phyloP scores from a whole-genome alignment of 2,888 invertebrate genomes.

The Tinea semifulvella region DNA sequence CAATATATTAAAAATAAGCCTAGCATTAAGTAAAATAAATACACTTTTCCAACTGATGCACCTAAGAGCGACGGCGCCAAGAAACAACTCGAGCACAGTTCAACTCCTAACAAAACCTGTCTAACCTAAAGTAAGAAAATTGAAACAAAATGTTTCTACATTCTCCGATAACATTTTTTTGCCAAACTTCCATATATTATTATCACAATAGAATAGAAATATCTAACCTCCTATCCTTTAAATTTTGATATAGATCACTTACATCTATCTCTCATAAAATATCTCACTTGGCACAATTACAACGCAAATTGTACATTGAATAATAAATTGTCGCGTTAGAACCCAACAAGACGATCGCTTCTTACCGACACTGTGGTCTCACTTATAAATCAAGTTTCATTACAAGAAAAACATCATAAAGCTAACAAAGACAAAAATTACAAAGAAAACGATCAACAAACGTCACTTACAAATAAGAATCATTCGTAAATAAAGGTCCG shows the following conservation, averaged over 20 bases:
- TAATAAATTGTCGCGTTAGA: constrained; percentile 20
- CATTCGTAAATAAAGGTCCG: constrained; percentile 37
- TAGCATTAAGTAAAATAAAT: too few species aligned
- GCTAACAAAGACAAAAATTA: constrained; percentile 57
- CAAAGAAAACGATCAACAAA: constrained; percentile 63
- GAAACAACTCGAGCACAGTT: too few species aligned
- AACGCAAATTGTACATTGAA: constrained; percentile 55
- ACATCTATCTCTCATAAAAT: constrained; percentile 58
- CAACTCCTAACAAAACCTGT: too few species aligned
- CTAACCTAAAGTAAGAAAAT: constrained; percentile 40
- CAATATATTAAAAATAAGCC: too few species aligned
- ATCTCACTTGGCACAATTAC: constrained; percentile 65
- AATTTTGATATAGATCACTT: constrained; percentile 65
- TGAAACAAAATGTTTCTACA: constrained; percentile 43
- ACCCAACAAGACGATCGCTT: constrained; percentile 36
- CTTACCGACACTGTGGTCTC: constrained; percentile 35
- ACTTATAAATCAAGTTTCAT: constrained; percentile 25
- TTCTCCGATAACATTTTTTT: constrained; percentile 38
- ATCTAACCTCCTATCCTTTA: constrained; percentile 43
- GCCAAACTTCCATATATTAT: constrained; percentile 63
- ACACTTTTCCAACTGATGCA: too few species aligned
- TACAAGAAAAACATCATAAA: constrained; percentile 56
- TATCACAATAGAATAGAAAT: constrained; percentile 63
- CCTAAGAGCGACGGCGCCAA: too few species aligned
- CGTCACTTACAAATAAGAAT: constrained; percentile 63